phyloP scores from a whole-genome alignment of 2,888 invertebrate species.

The Drosophila eohydei region DNA sequence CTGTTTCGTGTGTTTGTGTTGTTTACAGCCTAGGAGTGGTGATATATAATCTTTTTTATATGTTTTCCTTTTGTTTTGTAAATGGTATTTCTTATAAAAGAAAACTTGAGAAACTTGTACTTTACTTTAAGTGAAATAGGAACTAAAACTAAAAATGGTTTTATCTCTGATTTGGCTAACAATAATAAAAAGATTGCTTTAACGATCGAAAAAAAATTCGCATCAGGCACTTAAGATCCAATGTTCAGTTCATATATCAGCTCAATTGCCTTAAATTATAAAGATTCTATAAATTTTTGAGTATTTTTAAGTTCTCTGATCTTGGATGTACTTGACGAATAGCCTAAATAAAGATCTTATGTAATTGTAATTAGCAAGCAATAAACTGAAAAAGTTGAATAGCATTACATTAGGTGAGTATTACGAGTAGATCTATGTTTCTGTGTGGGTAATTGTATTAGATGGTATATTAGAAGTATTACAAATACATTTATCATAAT shows the following conservation, averaged over 20 bases:
- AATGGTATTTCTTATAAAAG: constrained; percentile 33
- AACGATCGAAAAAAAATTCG: constrained; percentile 37
- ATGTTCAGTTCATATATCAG: constrained; percentile 5
- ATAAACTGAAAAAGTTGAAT: constrained; percentile 35
- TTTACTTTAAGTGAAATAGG: constrained; percentile 25
- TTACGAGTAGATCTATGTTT: constrained; percentile 49
- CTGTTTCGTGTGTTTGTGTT: constrained; percentile 86
- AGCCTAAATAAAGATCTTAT: constrained; percentile 31
- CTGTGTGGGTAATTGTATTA: constrained; percentile 39
- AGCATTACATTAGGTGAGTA: constrained; percentile 56
- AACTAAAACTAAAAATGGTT: constrained; percentile 23
- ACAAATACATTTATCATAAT: constrained; percentile 54
- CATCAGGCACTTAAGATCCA: constrained; percentile 13
- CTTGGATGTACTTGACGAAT: constrained; percentile 15
- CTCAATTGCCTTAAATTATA: constrained; percentile 14
- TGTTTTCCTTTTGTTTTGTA: constrained; percentile 22
- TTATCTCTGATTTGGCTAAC: constrained; percentile 26
- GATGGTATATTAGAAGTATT: constrained; percentile 35
- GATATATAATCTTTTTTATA: constrained; percentile 71
- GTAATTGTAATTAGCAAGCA: constrained; percentile 52
- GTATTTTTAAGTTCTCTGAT: constrained; percentile 32
- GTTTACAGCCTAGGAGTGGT: constrained; percentile 85
- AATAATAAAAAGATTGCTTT: constrained; percentile 12
- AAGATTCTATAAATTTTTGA: background rate
- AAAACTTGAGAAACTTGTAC: constrained; percentile 19